Percentiles rank a stretch among this genome's conserved stretches.
Conservation (phyloP, 1,140 invertebrate species). For the Procambarus virginalis region DNA sequence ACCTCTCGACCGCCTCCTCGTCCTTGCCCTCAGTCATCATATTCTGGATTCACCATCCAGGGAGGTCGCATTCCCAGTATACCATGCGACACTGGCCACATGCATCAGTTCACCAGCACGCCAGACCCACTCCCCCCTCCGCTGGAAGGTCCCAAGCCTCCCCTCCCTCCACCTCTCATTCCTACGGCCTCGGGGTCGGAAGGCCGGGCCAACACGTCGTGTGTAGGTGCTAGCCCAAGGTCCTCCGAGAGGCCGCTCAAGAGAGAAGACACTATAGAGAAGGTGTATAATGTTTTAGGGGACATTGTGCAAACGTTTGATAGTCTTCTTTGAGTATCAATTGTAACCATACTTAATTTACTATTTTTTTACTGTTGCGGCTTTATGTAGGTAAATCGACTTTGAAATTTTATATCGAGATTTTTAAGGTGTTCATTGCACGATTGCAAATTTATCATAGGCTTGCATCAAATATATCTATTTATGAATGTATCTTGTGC, state of each 20-base stretch:
- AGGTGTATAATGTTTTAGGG: slow-evolving; percentile 66
- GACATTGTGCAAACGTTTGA: slow-evolving; percentile 70
- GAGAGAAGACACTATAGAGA: slow-evolving; percentile 69
- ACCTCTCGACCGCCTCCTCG: background rate
- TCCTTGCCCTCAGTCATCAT: slow-evolving; percentile 74
- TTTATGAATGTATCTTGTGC: no score
- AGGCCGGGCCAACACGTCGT: background rate
- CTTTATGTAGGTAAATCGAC: no score
- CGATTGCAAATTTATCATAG: no score
- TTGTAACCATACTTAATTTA: no score
- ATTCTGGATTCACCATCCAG: slow-evolving; percentile 82
- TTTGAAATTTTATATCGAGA: no score
- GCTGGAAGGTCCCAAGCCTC: slow-evolving; percentile 26
- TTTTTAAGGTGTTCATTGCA: no score
- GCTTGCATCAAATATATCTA: no score
- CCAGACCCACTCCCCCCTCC: slow-evolving; percentile 54
- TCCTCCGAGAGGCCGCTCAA: slow-evolving; percentile 16
- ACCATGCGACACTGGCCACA: slow-evolving; percentile 82
- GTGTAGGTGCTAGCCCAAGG: slow-evolving; percentile 11
- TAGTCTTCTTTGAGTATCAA: slow-evolving; percentile 53
- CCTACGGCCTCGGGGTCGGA: slow-evolving; percentile 26
- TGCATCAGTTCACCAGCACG: slow-evolving; percentile 44
- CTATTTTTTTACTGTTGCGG: no score
- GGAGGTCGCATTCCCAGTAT: slow-evolving; percentile 83
- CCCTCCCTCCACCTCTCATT: slow-evolving; percentile 55